Evolutionary conservation across 2,113 vertebrate genomes (phyloP), one percentile per base, ranked within the genome.

Genomic region (Mobula birostris): DNA sequence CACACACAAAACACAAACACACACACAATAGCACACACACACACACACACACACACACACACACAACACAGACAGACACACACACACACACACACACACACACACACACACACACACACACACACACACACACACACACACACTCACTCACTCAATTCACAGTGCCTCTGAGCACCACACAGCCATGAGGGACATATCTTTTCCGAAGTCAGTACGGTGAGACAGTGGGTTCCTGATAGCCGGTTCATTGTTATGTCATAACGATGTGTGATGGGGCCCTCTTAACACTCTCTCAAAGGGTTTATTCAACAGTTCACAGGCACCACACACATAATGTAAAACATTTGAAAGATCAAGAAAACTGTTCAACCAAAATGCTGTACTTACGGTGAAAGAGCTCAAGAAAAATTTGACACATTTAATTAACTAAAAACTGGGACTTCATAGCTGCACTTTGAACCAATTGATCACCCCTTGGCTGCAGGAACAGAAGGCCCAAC

Each of bases 271-370:
- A 87, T 56, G 56, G n/a, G 83, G 61, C 14, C 61, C 61, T 66
- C 66, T 90, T 90, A 32, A 29, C 85, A 90, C 58, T 3, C 63
- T 90, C n/a, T 90, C 85, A 90, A 90, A 90, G 61, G 85, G 63
- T 32, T 90, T 66, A 90, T 90, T 90, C 85, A 90, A 66, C 85
- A 90, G 61, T 90, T 90, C 66, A 63, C 85, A 68, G 29, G 85
- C 61, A 90, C 6, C 85, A 90, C 85, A 90, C 5, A n/a, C 85
- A 19, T 19, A 17, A 66, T 90, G 85, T 90, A 90, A 32, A 90
- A 66, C 85, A 32, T 90, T 90, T 36, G 58, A 66, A 90, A 90
- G n/a, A 90, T 32, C 85, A 90, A 90, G 61, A 27, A 87, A 90
- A 32, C 85, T 66, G 14, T 66, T 90, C 85, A 68, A 68, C 19